Evolutionary conservation across 1,140 invertebrate species (phyloP).

Genomic region (Drosophila sproati): DNA sequence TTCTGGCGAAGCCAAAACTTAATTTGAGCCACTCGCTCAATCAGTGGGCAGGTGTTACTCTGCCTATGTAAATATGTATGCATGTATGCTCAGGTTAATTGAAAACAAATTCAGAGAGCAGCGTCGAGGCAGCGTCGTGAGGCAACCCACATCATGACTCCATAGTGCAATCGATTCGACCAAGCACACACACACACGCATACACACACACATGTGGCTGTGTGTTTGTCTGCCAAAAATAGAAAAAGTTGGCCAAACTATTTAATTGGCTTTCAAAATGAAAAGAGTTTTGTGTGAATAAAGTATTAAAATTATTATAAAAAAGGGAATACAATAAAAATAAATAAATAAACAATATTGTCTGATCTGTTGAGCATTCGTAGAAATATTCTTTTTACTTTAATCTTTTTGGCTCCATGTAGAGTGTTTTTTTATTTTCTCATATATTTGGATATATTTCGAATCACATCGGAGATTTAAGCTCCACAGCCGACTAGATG

Average conservation of each 20-base stretch:
- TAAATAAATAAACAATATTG: no score
- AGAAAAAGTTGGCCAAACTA: slow-evolving; percentile 30
- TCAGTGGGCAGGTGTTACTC: neutral
- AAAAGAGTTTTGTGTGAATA: neutral
- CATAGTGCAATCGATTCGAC: slow-evolving; percentile 35
- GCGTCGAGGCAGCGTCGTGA: neutral
- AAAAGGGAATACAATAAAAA: neutral
- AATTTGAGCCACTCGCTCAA: slow-evolving; percentile 17
- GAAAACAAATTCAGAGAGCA: slow-evolving; percentile 69
- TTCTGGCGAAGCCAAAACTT: slow-evolving; percentile 30
- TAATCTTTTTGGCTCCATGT: no score
- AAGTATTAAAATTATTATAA: neutral
- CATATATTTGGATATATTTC: no score
- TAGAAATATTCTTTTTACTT: no score
- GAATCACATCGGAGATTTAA: no score
- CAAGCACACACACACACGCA: slow-evolving; percentile 1
- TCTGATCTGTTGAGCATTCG: no score
- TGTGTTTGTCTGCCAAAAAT: slow-evolving; percentile 33
- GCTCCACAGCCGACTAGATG: no score
- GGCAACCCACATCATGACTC: slow-evolving; percentile 37
- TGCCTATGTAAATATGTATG: neutral
- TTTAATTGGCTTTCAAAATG: slow-evolving; percentile 28
- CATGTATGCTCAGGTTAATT: slow-evolving; percentile 51
- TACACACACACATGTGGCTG: neutral
- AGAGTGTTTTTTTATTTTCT: no score